A percentile compares a stretch with the other conserved stretches of the same genome.
Conservation (phyloP, 2,888 invertebrate species). For the Troilus luridus region DNA sequence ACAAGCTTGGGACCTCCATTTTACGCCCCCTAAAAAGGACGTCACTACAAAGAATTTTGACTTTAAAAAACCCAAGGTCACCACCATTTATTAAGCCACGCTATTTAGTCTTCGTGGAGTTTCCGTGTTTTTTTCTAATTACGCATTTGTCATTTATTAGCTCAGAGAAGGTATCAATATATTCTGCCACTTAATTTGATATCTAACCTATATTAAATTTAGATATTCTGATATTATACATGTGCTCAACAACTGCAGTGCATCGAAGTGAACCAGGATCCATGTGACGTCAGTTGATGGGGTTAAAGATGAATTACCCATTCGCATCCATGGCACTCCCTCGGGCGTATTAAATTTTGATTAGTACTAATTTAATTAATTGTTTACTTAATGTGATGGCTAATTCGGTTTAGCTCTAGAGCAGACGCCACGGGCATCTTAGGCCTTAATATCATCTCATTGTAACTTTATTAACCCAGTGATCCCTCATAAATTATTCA, state of each 20-base stretch:
- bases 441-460: neutral
- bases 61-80: too few species aligned
- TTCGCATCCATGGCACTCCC: neutral
- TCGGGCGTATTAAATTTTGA: neutral
- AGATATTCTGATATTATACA: neutral
- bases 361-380: constrained; percentile 21
- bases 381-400: neutral
- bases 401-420: neutral
- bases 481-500: neutral
- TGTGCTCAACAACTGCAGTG: neutral
- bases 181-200: neutral
- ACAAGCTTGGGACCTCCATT: too few species aligned
- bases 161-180: neutral
- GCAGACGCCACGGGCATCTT: neutral
- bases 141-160: too few species aligned
- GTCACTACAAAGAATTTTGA: too few species aligned
- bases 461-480: neutral
- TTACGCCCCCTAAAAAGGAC: too few species aligned
- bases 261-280: neutral
- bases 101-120: too few species aligned
- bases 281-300: neutral
- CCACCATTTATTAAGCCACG: too few species aligned
- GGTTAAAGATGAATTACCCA: constrained; percentile 1
- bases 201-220: neutral
- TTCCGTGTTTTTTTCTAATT: too few species aligned